Evolutionary conservation across 2,113 vertebrate genomes (phyloP).

Genomic region (Thamnophis sirtalis): DNA sequence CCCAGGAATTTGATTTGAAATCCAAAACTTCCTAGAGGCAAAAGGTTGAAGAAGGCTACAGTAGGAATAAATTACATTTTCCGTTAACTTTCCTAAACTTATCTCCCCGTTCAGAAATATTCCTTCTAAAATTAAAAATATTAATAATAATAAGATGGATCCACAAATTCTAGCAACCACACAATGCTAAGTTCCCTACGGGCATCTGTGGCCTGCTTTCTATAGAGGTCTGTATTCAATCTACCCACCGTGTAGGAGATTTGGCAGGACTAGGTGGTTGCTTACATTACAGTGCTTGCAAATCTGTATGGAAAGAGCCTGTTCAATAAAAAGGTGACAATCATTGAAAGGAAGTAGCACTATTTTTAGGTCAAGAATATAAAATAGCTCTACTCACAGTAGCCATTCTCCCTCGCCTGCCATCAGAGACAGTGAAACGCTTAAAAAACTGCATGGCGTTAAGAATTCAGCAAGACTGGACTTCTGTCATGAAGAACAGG

Average conservation of each 20-base stretch:
- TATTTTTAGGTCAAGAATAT: neutral
- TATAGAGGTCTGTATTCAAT: neutral
- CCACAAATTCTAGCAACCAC: neutral
- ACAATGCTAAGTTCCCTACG: no score
- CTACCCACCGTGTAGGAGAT: neutral
- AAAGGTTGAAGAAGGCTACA: neutral
- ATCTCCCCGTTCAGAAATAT: neutral
- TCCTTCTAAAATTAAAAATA: neutral
- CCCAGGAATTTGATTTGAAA: neutral
- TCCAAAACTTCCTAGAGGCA: neutral
- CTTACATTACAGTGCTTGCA: neutral
- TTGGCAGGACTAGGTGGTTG: neutral
- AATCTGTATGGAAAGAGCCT: neutral
- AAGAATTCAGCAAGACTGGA: neutral
- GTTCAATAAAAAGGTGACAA: neutral
- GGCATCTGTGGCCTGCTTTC: neutral
- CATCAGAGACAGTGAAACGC: neutral
- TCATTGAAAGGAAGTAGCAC: neutral
- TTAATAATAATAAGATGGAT: no score
- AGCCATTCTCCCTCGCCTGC: neutral
- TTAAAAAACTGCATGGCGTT: neutral
- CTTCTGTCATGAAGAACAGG: neutral
- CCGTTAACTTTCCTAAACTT: neutral
- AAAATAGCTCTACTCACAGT: neutral
- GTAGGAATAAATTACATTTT: neutral